phyloP scores from a whole-genome alignment of 2,888 invertebrate species.

The Ophioninae sp. region DNA sequence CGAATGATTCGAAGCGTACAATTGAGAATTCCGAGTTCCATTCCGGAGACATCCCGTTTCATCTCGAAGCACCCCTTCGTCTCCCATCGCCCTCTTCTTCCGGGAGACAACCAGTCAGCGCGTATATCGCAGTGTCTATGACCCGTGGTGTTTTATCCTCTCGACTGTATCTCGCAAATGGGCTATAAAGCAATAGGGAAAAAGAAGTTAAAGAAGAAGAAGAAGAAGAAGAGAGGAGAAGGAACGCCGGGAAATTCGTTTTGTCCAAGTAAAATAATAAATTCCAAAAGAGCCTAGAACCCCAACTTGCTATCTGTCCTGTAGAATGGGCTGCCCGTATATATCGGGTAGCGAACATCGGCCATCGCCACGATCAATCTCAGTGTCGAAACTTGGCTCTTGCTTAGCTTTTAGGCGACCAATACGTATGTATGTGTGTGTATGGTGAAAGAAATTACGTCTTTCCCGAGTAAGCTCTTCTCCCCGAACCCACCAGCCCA shows the following conservation, averaged over 20 bases:
- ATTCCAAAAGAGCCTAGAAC: constrained; percentile 44
- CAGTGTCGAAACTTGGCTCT: constrained; percentile 57
- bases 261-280: constrained; percentile 57
- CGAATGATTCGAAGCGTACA: constrained; percentile 13
- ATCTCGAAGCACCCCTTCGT: constrained; percentile 4
- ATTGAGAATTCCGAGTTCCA: constrained; percentile 31
- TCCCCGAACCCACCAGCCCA: not conserved
- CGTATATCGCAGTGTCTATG: constrained; percentile 25
- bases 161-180: constrained; percentile 33
- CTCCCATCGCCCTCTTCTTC: constrained; percentile 3
- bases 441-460: constrained; percentile 52
- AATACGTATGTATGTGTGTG: not conserved
- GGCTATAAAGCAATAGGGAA: constrained; percentile 30
- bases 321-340: constrained; percentile 27
- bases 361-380: constrained; percentile 52
- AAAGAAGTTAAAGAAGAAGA: constrained; percentile 22
- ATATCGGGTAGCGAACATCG: constrained; percentile 38
- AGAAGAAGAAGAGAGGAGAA: not conserved
- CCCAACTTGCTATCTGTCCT: constrained; percentile 17
- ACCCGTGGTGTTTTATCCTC: constrained; percentile 14
- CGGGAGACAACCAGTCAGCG: not conserved
- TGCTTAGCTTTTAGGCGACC: constrained; percentile 25
- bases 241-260: constrained; percentile 44
- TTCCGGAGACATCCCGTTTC: constrained; percentile 31
- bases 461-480: constrained; percentile 41